These are phyloP conservation scores for Apocrypta bakeri DNA, from an alignment of 1,140 invertebrate species.

Conservation along the genomic window DNA sequence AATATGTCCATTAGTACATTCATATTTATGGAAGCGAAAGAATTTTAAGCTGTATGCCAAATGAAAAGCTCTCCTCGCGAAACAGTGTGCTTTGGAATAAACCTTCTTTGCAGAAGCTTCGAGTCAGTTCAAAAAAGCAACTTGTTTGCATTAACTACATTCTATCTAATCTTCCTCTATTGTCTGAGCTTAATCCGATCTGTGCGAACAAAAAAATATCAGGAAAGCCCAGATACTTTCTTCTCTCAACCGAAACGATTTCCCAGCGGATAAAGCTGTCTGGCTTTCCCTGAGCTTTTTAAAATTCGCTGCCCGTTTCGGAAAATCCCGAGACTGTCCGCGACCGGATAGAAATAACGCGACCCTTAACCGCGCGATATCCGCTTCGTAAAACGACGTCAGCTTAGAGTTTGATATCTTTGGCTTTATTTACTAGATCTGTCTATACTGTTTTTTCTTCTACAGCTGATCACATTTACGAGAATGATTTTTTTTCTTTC, in stretches of 20 bases:
- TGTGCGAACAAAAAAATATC: neutral
- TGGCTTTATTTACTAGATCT: neutral
- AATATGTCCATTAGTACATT: too few relatives aligned
- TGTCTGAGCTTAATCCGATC: neutral
- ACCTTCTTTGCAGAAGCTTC: neutral
- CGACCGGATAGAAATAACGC: neutral
- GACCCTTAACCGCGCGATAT: neutral
- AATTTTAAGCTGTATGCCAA: too few relatives aligned
- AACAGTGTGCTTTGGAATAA: too few relatives aligned
- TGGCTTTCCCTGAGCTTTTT: conserved; percentile 2
- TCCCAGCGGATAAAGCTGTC: neutral
- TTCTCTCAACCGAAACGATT: neutral
- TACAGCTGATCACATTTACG: neutral
- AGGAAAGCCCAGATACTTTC: neutral
- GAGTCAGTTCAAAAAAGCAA: too few relatives aligned
- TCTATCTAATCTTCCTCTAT: neutral
- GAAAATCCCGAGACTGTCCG: conserved; percentile 1
- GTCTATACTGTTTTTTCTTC: neutral
- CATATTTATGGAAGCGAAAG: too few relatives aligned
- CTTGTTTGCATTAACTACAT: neutral
- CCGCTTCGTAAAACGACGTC: neutral
- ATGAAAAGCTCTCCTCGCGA: too few relatives aligned
- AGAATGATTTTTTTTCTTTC: neutral
- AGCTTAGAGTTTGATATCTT: neutral
- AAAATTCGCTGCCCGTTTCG: conserved; percentile 15